Percentiles rank a stretch among this genome's conserved stretches.
These are phyloP conservation scores for Buceros bicornis DNA, from an alignment of 2,797 vertebrate genomes.

Conservation along the genomic window DNA sequence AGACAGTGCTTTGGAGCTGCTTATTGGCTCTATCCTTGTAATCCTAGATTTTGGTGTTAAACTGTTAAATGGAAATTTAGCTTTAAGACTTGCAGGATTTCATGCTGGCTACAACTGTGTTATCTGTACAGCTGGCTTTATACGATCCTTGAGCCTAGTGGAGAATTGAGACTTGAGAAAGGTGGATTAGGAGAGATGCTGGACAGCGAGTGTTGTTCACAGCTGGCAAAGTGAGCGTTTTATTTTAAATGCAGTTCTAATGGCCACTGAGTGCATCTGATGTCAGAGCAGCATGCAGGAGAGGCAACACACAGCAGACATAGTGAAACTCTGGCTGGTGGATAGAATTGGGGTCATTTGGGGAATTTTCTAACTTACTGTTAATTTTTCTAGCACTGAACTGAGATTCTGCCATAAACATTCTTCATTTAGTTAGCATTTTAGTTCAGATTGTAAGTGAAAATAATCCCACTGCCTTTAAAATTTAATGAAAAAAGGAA, in stretches of 20 bases:
- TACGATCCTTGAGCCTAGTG: conserved; percentile 5
- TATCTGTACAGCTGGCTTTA: conserved; percentile 39
- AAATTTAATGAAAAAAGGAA: conserved; percentile 26
- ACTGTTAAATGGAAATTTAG: conserved; percentile 43
- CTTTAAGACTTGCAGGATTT: conserved; percentile 36
- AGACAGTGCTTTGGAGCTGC: conserved; percentile 15
- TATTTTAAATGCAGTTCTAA: conserved; percentile 11
- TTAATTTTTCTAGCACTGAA: neutral
- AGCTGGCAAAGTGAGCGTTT: conserved; percentile 12
- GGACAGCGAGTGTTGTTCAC: neutral
- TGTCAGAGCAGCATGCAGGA: neutral
- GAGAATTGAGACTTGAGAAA: conserved; percentile 25
- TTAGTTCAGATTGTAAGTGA: neutral
- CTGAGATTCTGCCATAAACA: neutral
- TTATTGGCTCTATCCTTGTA: conserved; percentile 49
- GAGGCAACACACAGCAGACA: neutral
- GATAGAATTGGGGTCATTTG: neutral
- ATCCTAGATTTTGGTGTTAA: conserved; percentile 53
- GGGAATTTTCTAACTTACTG: neutral
- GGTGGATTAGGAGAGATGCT: conserved; percentile 43
- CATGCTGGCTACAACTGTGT: neutral
- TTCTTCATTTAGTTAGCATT: neutral
- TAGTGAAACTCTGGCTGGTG: neutral
- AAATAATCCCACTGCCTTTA: neutral
- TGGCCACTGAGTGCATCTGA: neutral